Conservation (phyloP, 2,888 invertebrate genomes). For the Ophioninae sp. region DNA sequence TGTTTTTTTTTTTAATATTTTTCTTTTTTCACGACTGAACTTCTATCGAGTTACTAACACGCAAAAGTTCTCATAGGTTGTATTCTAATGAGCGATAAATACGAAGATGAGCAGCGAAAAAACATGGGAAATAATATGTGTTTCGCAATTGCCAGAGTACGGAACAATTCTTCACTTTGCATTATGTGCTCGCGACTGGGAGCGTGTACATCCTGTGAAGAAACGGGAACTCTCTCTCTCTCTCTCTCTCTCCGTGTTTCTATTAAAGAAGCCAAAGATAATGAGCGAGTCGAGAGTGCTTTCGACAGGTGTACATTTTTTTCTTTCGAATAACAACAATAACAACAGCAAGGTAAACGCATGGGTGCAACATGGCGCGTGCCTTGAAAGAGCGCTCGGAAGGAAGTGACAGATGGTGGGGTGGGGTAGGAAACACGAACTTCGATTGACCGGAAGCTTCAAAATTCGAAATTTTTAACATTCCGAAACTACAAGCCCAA, state of each 20-base stretch:
- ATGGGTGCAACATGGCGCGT: constrained; percentile 65
- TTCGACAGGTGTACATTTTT: constrained; percentile 32
- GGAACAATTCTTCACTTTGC: constrained; percentile 43
- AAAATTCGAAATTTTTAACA: too few relatives aligned
- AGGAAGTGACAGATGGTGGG: constrained; percentile 73
- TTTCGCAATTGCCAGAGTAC: constrained; percentile 44
- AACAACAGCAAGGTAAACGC: not conserved
- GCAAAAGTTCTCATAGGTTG: constrained; percentile 30
- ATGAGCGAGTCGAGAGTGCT: constrained; percentile 23
- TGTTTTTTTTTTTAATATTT: not conserved
- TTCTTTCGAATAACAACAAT: constrained; percentile 29
- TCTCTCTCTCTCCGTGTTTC: constrained; percentile 3
- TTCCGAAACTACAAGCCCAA: too few relatives aligned
- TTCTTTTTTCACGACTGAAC: not conserved
- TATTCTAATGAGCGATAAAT: constrained; percentile 44
- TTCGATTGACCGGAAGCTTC: too few relatives aligned
- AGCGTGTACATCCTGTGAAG: constrained; percentile 53
- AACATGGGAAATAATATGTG: constrained; percentile 29
- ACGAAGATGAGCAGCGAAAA: constrained; percentile 28
- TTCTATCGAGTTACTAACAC: constrained; percentile 11
- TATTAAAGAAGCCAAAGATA: constrained; percentile 43
- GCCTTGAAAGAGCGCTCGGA: constrained; percentile 61
- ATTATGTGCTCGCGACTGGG: constrained; percentile 40
- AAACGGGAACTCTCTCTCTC: constrained; percentile 40
- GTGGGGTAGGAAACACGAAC: too few relatives aligned